Evolutionary conservation across 2,888 invertebrate species (phyloP), one percentile per base, ranked within the genome.

Genomic region (Drosophila melanosoma): DNA sequence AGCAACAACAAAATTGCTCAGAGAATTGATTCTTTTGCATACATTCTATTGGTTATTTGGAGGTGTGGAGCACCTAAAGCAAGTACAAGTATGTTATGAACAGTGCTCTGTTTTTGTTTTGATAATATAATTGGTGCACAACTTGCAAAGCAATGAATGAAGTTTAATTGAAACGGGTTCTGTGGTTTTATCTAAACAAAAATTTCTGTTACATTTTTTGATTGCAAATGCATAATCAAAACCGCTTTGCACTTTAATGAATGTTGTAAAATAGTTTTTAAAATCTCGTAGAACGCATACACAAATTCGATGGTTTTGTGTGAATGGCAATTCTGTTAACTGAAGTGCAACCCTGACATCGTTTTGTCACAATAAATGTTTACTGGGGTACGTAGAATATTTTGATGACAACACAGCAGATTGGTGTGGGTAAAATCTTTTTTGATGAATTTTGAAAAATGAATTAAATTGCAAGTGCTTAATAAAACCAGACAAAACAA

Each of bases 401-500:
- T 85, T 89, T 75, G 67, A 80, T 85, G 85, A 85, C 85, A 85
- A 85, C 85, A 85, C 85, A 26, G 85, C 85, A 85, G 80, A 89
- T 90, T 89, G 76, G 69, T 74, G 64, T 71, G 61, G 69, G 53
- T 64, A 66, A 60, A 66, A 68, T 62, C 56, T 69, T 59, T 69
- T 75, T 67, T 56, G 51, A 69, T 60, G 58, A 35, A 38, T 53
- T 78, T 73, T 59, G 35, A 69, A 83, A 80, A 74, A 90, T 87
- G 86, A 78, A 87, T 87, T 87, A 83, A 87, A 74, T 88, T 85
- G 15, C 49, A 61, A 74, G 68, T 73, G 65, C 52, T 69, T 48
- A 52, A 51, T 54, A 61, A 64, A 69, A 62, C 32, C 45, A 63
- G 36, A 68, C 36, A 62, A 69, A 76, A 56, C 69, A 69, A 45